Evolutionary conservation across 2,797 vertebrate species (phyloP).

Genomic region (Chelidonichthys spinosus): DNA sequence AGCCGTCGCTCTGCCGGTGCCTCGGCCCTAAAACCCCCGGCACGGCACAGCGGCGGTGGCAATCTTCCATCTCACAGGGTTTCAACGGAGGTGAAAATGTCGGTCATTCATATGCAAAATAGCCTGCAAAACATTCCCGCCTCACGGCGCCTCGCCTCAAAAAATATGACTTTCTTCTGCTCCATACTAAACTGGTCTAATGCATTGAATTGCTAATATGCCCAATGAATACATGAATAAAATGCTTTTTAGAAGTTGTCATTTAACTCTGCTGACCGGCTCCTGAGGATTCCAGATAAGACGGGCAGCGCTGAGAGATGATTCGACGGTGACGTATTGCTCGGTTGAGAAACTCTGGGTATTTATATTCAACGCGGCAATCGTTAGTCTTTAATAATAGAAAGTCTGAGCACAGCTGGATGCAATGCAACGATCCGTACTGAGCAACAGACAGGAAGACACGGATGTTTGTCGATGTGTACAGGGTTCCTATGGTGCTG

Average conservation of each 20-base stretch:
- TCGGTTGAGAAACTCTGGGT: slow-evolving; percentile 16
- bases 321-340: slow-evolving; percentile 49
- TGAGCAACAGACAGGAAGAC: not conserved
- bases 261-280: slow-evolving; percentile 53
- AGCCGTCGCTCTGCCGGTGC: slow-evolving; percentile 17
- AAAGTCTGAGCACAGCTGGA: slow-evolving; percentile 17
- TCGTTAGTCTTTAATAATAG: slow-evolving; percentile 9
- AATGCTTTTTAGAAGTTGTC: slow-evolving; percentile 64
- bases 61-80: slow-evolving; percentile 47
- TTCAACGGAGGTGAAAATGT: slow-evolving; percentile 53
- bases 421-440: not conserved
- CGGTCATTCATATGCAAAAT: slow-evolving; percentile 75
- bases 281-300: slow-evolving; percentile 59
- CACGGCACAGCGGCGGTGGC: not conserved
- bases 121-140: slow-evolving; percentile 36
- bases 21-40: not conserved
- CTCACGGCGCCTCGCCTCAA: slow-evolving; percentile 40
- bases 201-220: slow-evolving; percentile 70
- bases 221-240: slow-evolving; percentile 79
- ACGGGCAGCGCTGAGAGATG: slow-evolving; percentile 22
- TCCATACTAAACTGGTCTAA: slow-evolving; percentile 45
- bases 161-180: slow-evolving; percentile 54
- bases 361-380: slow-evolving; percentile 15
- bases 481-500: too few species aligned
- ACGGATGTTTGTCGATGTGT: not conserved